Evolutionary conservation across 1,140 invertebrate species (phyloP).

Genomic region (Pararge aegeria): DNA sequence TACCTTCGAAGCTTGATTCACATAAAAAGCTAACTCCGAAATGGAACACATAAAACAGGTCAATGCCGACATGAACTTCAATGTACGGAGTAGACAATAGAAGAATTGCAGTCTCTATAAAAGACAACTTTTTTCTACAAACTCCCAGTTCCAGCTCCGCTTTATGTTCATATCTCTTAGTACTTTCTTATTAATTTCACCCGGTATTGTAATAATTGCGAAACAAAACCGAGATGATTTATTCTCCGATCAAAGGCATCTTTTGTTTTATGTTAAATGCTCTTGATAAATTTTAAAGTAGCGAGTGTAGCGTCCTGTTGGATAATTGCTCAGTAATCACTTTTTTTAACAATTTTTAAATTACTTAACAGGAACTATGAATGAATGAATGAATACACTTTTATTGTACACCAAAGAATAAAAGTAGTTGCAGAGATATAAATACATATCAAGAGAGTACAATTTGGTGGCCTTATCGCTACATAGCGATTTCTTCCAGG

Average conservation of each 20-base stretch:
- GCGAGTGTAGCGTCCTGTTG: no score
- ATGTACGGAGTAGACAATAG: not conserved
- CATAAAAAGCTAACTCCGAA: not conserved
- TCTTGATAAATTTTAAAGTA: not conserved
- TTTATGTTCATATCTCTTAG: not conserved
- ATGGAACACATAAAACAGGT: not conserved
- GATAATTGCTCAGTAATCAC: no score
- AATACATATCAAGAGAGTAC: no score
- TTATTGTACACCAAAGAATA: no score
- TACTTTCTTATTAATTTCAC: not conserved
- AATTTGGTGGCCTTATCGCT: no score
- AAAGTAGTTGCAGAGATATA: no score
- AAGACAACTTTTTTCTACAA: slow-evolving; percentile 5
- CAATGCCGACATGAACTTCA: slow-evolving; percentile 1
- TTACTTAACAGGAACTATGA: no score
- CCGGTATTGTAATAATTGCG: not conserved
- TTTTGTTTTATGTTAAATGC: not conserved
- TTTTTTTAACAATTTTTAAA: no score
- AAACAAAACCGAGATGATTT: not conserved
- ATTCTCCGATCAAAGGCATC: not conserved
- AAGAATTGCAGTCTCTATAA: slow-evolving; percentile 6
- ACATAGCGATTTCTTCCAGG: no score
- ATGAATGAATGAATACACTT: no score
- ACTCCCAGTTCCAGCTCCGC: not conserved
- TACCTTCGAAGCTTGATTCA: not conserved